Conservation (phyloP, 2,797 vertebrate genomes). For the Eulemur albifrons region DNA sequence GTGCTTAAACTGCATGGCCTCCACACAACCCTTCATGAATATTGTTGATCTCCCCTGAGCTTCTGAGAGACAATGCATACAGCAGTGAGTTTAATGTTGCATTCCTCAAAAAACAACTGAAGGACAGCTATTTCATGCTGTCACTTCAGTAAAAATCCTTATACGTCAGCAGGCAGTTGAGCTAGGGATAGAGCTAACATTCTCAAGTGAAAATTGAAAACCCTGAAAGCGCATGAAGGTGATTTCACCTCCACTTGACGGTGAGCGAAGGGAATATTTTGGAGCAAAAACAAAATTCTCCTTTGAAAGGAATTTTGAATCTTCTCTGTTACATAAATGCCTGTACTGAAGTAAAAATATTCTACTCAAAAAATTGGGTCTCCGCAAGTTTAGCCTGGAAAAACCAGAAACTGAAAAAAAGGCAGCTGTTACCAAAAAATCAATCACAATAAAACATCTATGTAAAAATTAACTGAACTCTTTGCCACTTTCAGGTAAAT, state of each 20-base stretch:
- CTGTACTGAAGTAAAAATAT: not conserved
- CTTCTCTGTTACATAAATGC: not conserved
- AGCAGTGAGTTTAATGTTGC: not conserved
- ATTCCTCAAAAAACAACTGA: not conserved
- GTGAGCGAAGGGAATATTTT: not conserved
- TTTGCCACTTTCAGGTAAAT: not conserved
- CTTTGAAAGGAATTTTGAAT: constrained; percentile 14
- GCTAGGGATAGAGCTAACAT: not conserved
- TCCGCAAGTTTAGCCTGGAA: constrained; percentile 4
- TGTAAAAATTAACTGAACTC: constrained; percentile 40
- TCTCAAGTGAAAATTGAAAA: constrained; percentile 21
- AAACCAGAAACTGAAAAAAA: constrained; percentile 46
- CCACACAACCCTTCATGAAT: not conserved
- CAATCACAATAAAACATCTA: constrained; percentile 22
- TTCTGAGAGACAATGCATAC: not conserved
- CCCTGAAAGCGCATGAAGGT: not conserved
- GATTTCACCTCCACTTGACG: not conserved
- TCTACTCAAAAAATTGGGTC: not conserved
- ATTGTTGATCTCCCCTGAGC: not conserved
- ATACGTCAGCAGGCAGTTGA: not conserved
- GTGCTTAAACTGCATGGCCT: not conserved
- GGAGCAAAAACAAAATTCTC: constrained; percentile 15
- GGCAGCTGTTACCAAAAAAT: not conserved
- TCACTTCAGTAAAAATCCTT: not conserved
- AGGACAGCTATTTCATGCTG: not conserved